Base-by-base conservation (phyloP, 2,113 vertebrate genomes). In the Penelope pileata region DNA sequence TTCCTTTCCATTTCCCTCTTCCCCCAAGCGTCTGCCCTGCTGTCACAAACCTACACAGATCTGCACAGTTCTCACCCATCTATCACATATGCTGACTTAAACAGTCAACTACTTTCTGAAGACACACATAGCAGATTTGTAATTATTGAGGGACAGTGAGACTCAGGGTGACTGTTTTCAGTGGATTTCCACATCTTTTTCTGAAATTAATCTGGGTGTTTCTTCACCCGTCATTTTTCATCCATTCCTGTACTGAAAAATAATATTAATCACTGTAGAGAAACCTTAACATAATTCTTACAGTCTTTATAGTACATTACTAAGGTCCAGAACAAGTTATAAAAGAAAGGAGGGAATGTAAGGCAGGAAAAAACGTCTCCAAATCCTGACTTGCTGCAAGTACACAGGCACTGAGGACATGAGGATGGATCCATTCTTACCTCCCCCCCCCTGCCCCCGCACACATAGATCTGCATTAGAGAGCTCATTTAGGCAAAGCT, bases 1-100 rank as follows among this genome's bases (percentile, higher is more conserved):
- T 87, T 92, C 83, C 53, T 85, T 87, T 88, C 60, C 64, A 17
- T 50, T 90, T 86, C 32, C 30, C n/a, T 91, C 68, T 92, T 60
- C 16, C 43, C 45, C 16, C 47, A 75, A n/a, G 14, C 90, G 10
- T 62, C 77, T 89, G n/a, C 9, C 45, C 69, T 82, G 77, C 53
- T 91, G 58, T 69, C 24, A 76, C 24, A 36, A 75, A 83, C 22
- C 22, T 30, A 12, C 64, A 24, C 48, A 79, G 27, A 88, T 64
- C 43, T 72, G 51, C 27, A 67, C 21, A 86, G 42, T 63, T 60
- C 83, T 60, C 81, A 26, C 47, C 34, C 34, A 43, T 56, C 21
- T 75, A 67, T 62, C 60, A 5, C 22, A 70, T 74, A 59, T 70
- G 18, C 30, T 42, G 43, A 18, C 30, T 47, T 47, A 63, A 88